These are phyloP conservation scores for Chaetodon auriga DNA, from an alignment of 2,113 vertebrate genomes.

Conservation along the genomic window DNA sequence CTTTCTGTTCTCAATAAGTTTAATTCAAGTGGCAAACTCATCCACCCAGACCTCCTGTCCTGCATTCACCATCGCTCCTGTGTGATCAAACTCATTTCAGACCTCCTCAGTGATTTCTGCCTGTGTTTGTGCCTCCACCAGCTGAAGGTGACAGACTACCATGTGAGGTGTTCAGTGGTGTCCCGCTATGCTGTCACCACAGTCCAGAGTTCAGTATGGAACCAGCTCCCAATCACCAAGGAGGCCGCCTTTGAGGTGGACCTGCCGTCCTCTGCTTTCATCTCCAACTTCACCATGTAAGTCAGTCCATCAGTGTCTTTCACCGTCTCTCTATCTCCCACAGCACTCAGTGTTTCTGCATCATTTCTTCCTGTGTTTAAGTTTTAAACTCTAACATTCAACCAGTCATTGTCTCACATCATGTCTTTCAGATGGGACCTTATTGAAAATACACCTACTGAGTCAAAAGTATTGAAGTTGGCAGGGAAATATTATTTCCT, in stretches of 20 bases:
- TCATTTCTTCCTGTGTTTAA: background rate
- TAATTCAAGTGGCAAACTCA: background rate
- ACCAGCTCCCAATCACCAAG: slow-evolving; percentile 84
- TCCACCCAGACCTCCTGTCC: background rate
- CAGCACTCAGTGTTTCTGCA: too few relatives aligned
- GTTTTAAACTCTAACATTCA: slow-evolving; percentile 1
- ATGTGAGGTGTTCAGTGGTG: slow-evolving; percentile 83
- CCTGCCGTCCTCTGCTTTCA: slow-evolving; percentile 87
- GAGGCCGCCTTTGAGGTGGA: slow-evolving; percentile 89
- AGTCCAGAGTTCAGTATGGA: slow-evolving; percentile 85
- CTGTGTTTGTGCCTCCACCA: slow-evolving; percentile 44
- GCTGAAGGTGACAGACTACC: slow-evolving; percentile 88
- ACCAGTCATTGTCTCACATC: background rate
- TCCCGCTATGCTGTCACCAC: slow-evolving; percentile 86
- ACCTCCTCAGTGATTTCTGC: background rate
- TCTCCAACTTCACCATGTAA: slow-evolving; percentile 92
- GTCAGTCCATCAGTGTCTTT: slow-evolving; percentile 37
- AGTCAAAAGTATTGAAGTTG: background rate
- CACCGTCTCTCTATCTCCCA: background rate
- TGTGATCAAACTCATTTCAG: background rate
- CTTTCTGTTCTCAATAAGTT: background rate
- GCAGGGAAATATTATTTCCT: background rate
- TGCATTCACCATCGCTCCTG: background rate
- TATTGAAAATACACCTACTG: background rate
- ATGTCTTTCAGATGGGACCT: background rate